Evolutionary conservation across 2,113 vertebrate species (phyloP).

Genomic region (Heptranchias perlo): DNA sequence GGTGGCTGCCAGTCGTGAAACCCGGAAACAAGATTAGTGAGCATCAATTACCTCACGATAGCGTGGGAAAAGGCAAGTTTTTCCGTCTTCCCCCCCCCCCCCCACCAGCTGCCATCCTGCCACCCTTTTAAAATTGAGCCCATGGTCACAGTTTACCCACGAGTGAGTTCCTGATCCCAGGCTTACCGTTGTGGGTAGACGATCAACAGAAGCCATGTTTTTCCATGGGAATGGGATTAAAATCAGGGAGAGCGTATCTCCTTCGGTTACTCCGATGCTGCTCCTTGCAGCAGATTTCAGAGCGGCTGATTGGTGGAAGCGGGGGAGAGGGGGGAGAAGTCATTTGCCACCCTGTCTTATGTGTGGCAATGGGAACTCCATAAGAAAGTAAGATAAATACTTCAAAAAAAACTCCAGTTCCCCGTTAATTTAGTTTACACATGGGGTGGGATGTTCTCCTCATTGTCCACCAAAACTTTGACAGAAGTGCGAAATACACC

Average conservation of each 20-base stretch:
- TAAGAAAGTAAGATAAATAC: background rate
- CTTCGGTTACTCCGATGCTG: background rate
- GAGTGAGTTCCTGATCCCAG: background rate
- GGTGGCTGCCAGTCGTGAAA: no score
- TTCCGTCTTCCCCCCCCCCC: no score
- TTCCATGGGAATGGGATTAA: background rate
- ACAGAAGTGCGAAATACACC: background rate
- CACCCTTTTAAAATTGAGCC: no score
- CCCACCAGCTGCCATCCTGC: no score
- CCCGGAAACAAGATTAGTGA: no score
- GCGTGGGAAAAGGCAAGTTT: no score
- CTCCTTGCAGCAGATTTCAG: background rate
- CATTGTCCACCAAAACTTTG: background rate
- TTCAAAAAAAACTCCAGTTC: no score
- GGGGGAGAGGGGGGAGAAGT: background rate
- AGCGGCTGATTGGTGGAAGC: background rate
- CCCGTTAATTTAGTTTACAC: no score
- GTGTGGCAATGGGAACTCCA: background rate
- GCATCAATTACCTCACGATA: no score
- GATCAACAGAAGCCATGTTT: background rate
- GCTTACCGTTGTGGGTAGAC: background rate
- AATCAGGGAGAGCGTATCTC: background rate
- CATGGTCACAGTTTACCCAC: background rate
- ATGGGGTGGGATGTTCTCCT: background rate
- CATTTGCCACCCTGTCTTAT: background rate